Percentiles rank a stretch among this genome's conserved stretches.
phyloP scores from a whole-genome alignment of 2,888 invertebrate species.

The Papilio gigon region DNA sequence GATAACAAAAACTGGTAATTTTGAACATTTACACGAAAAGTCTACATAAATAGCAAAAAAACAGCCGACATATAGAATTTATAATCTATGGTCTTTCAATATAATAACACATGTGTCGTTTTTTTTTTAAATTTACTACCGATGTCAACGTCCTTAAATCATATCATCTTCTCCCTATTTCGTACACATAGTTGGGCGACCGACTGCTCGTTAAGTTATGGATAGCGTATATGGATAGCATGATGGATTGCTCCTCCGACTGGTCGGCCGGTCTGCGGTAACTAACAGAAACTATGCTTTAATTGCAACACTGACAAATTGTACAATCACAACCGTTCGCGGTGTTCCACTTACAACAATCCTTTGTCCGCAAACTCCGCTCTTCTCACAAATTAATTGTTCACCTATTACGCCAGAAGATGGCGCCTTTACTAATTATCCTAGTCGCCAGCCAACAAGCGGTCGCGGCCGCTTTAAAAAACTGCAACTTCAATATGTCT shows the following conservation, averaged over 20 bases:
- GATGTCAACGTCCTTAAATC: conserved; percentile 34
- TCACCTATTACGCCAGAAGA: too few species aligned
- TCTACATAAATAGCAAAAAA: not conserved
- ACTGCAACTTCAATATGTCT: too few species aligned
- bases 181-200: conserved; percentile 48
- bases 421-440: too few species aligned
- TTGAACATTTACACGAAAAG: not conserved
- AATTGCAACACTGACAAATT: conserved; percentile 4
- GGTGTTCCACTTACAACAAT: too few species aligned
- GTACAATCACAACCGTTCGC: too few species aligned
- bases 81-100: too few species aligned
- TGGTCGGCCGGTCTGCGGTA: conserved; percentile 45
- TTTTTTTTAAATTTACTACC: not conserved
- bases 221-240: conserved; percentile 65
- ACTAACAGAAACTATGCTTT: conserved; percentile 44
- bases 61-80: too few species aligned
- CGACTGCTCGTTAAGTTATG: conserved; percentile 64
- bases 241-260: conserved; percentile 50
- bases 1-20: not conserved
- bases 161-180: conserved; percentile 44
- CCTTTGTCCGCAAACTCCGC: too few species aligned
- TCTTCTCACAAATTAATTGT: too few species aligned
- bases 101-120: not conserved
- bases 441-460: too few species aligned
- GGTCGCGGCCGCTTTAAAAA: too few species aligned